Evolutionary conservation across 2,888 invertebrate genomes (phyloP).

Genomic region (Mythimna ferrago): DNA sequence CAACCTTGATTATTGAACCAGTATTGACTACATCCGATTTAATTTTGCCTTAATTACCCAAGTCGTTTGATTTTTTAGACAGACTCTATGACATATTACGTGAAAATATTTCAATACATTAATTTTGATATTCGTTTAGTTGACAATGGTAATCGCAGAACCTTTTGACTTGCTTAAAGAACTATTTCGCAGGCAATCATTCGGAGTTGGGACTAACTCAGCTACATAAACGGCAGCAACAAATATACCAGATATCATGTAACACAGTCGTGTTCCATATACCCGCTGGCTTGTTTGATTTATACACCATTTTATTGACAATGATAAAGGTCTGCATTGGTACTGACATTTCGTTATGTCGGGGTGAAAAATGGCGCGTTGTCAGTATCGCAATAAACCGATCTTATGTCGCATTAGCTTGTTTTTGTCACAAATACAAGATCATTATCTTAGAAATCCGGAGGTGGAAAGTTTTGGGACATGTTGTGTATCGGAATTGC

Average conservation of each 20-base stretch:
- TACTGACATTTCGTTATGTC: conserved; percentile 84
- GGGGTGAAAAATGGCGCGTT: conserved; percentile 81
- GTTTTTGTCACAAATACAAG: conserved; percentile 69
- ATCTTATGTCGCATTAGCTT: conserved; percentile 74
- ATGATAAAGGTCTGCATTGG: conserved; percentile 86
- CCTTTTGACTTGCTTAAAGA: conserved; percentile 6
- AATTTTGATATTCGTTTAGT: not conserved
- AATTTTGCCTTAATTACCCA: too few species aligned
- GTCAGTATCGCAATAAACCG: conserved; percentile 67
- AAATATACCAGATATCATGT: conserved; percentile 52
- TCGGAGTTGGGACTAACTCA: conserved; percentile 24
- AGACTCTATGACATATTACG: not conserved
- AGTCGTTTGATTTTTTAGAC: too few species aligned
- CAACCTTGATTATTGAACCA: too few species aligned
- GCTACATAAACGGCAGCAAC: conserved; percentile 40
- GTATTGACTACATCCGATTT: too few species aligned
- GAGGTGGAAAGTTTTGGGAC: conserved; percentile 21
- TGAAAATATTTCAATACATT: conserved; percentile 3
- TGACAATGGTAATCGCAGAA: not conserved
- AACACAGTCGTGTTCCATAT: conserved; percentile 58
- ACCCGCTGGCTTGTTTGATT: conserved; percentile 76
- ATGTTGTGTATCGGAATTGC: conserved; percentile 1
- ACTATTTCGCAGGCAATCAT: conserved; percentile 15
- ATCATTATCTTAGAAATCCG: conserved; percentile 48
- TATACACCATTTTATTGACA: conserved; percentile 84